Evolutionary conservation across 2,113 vertebrate species (phyloP).

Genomic region (Microtus richardsoni): DNA sequence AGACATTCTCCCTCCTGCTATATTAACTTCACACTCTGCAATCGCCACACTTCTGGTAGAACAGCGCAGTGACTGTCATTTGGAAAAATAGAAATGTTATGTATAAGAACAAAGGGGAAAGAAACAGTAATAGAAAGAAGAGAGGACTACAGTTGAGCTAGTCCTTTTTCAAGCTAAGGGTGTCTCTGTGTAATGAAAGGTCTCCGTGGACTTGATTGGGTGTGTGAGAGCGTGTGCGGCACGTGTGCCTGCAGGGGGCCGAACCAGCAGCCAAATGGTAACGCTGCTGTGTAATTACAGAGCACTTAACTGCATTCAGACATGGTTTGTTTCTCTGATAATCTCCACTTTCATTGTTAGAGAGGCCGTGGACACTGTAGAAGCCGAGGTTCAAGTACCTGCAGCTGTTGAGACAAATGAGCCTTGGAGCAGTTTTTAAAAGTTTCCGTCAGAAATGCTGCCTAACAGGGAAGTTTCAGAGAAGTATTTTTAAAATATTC

Average conservation of each 20-base stretch:
- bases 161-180: conserved; percentile 73
- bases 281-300: conserved; percentile 80
- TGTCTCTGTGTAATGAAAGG: conserved; percentile 66
- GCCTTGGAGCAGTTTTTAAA: conserved; percentile 47
- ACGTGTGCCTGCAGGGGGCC: conserved; percentile 76
- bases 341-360: conserved; percentile 82
- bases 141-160: conserved; percentile 37
- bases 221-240: conserved; percentile 72
- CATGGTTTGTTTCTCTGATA: conserved; percentile 79
- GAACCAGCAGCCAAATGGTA: conserved; percentile 78
- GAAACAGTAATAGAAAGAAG: not conserved
- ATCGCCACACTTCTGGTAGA: conserved; percentile 1
- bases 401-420: conserved; percentile 84
- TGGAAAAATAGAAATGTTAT: conserved; percentile 51
- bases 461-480: conserved; percentile 56
- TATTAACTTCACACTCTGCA: conserved; percentile 41
- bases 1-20: conserved; percentile 29
- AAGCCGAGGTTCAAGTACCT: conserved; percentile 82
- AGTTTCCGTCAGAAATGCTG: conserved; percentile 54
- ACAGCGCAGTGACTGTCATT: conserved; percentile 4
- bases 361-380: conserved; percentile 78
- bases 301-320: conserved; percentile 82
- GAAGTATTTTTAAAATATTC: conserved; percentile 63
- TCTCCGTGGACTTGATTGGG: conserved; percentile 76
- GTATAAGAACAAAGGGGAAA: conserved; percentile 52